These are phyloP conservation scores for Trisateles emortualis DNA, from an alignment of 2,888 invertebrate species.

Conservation along the genomic window DNA sequence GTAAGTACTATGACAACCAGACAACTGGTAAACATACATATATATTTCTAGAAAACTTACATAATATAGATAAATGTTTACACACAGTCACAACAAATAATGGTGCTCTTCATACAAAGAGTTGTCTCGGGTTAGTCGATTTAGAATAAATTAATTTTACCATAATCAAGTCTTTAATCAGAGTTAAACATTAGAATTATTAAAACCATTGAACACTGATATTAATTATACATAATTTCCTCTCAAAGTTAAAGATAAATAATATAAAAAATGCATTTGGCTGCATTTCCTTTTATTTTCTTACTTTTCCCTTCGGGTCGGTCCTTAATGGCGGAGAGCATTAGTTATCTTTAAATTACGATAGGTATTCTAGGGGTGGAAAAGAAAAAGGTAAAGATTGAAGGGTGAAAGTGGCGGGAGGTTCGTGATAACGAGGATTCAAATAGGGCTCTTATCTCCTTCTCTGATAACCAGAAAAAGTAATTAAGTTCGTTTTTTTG, in stretches of 20 bases:
- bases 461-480: conserved; percentile 77
- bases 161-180: conserved; percentile 5
- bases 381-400: conserved; percentile 65
- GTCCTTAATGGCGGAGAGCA: conserved; percentile 79
- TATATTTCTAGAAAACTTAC: too few relatives aligned
- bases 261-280: conserved; percentile 80
- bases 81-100: too few relatives aligned
- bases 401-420: conserved; percentile 75
- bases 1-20: too few relatives aligned
- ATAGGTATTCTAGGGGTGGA: conserved; percentile 72
- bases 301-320: conserved; percentile 57
- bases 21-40: too few relatives aligned
- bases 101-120: too few relatives aligned
- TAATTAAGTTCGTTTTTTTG: conserved; percentile 81
- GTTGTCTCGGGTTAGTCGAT: too few relatives aligned
- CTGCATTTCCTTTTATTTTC: conserved; percentile 60
- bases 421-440: conserved; percentile 79
- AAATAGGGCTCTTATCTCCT: conserved; percentile 79
- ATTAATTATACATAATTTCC: conserved; percentile 17
- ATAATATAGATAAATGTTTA: too few relatives aligned
- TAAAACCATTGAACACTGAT: conserved; percentile 12
- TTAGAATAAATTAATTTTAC: conserved; percentile 27
- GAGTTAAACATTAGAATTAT: conserved; percentile 10
- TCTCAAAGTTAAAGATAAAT: conserved; percentile 34
- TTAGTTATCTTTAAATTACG: conserved; percentile 85